Evolutionary conservation across 37 sponge, comb jelly and placozoan species (phyloP).

Genomic region (Petrosia ficiformis): DNA sequence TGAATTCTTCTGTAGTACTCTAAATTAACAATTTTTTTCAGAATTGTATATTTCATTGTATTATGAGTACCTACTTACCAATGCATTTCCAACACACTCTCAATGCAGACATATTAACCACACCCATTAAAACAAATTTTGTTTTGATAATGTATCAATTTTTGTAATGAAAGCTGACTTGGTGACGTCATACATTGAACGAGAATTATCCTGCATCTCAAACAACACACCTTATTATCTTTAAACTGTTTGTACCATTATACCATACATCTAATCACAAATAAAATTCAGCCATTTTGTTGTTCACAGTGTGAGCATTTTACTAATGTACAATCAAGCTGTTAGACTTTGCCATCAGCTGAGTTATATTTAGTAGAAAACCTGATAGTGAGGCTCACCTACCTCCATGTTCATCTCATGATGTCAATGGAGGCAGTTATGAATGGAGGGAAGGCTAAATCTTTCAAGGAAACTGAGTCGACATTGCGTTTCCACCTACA

Average conservation of each 20-base stretch:
- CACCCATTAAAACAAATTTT: no score
- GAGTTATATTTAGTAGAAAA: background rate
- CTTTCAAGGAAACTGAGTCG: background rate
- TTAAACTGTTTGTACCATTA: background rate
- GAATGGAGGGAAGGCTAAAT: conserved; percentile 49
- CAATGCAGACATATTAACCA: no score
- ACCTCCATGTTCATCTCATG: background rate
- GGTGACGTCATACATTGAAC: no score
- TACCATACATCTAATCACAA: background rate
- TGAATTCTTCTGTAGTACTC: no score
- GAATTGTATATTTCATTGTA: no score
- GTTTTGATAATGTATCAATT: no score
- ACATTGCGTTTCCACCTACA: conserved; percentile 55
- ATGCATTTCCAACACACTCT: no score
- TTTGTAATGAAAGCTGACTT: no score
- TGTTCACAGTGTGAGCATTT: background rate
- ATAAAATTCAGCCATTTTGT: background rate
- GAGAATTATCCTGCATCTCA: no score
- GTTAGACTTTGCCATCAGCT: background rate
- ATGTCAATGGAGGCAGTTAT: conserved; percentile 25
- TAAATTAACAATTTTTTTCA: no score
- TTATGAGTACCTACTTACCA: no score
- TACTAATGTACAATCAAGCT: background rate
- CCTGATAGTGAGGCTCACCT: background rate
- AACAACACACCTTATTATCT: background rate